A percentile compares a stretch with the other conserved stretches of the same genome.
Evolutionary conservation across 2,888 invertebrate genomes (phyloP).

Genomic region (Andrena chrysosceles): DNA sequence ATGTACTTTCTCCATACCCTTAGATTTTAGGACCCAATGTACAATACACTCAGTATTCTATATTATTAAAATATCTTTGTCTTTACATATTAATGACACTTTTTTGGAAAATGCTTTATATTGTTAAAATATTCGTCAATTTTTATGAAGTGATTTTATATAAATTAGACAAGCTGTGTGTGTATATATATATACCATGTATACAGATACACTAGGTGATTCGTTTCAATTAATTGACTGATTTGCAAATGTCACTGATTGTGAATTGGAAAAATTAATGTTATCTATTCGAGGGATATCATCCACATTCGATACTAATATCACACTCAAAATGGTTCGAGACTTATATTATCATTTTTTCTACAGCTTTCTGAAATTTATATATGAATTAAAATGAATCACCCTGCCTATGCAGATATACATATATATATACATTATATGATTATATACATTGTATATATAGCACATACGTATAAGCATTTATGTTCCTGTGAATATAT

Average conservation of each 20-base stretch:
- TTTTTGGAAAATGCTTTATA: constrained; percentile 39
- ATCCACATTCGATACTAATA: background rate
- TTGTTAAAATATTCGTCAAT: constrained; percentile 43
- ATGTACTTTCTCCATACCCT: constrained; percentile 39
- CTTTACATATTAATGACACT: constrained; percentile 31
- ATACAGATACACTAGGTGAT: constrained; percentile 3
- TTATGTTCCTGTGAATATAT: constrained; percentile 19
- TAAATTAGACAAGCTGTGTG: constrained; percentile 20
- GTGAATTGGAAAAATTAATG: background rate
- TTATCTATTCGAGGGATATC: too few relatives aligned
- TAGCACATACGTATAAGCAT: constrained; percentile 29
- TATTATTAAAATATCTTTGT: constrained; percentile 63
- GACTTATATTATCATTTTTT: background rate
- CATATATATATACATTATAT: constrained; percentile 39
- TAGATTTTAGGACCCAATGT: constrained; percentile 34
- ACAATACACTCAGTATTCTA: constrained; percentile 40
- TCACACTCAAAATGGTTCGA: background rate
- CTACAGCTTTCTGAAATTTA: background rate
- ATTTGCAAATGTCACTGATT: background rate
- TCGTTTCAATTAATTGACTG: constrained; percentile 1
- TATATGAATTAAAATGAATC: constrained; percentile 6
- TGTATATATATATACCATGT: constrained; percentile 23
- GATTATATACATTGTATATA: constrained; percentile 43
- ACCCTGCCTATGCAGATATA: constrained; percentile 19
- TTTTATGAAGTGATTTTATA: constrained; percentile 24